Evolutionary conservation across 2,797 vertebrate species (phyloP), one percentile per base, ranked within the genome.

Genomic region (Aplochiton taeniatus): DNA sequence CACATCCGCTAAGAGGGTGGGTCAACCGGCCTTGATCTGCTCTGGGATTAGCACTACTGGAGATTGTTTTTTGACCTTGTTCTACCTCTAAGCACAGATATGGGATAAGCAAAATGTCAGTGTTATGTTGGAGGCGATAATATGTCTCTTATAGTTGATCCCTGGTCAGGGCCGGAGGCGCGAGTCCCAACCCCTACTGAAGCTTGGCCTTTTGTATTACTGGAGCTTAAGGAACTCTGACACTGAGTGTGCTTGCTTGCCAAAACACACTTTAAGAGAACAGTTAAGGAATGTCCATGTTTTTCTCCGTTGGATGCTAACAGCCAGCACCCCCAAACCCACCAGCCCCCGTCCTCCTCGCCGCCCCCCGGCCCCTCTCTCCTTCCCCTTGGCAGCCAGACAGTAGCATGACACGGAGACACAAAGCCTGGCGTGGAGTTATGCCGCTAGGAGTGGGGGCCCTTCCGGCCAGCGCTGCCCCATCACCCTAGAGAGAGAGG

Each of bases 61-160:
- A 52, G 67, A 73, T 59, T 80, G 81, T 74, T 84, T 83, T 86
- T 87, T 66, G 76, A 88, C 85, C 84, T 80, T 78, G 55, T 84
- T 83, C 46, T 74, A n/a, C 76, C 68, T 62, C 47, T 70, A 60
- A 51, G 20, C 66, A 70, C 64, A 76, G 41, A 69, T 17, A 9
- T 11, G 12, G 53, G 50, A 65, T 50, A 67, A 20, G 59, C 0
- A 0, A 16, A 11, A 10, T 43, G 17, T 52, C 31, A 10, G 7
- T 61, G 54, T 17, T 41, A 50, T 1, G 4, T 6, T 46, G 50
- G 11, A 51, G 31, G 17, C 52, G 12, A 52, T 6, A 11, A 5
- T 31, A 31, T n/a, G n/a, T n/a, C n/a, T 31, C 31, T 31, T 31
- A 2, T 31, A 31, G 31, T 31, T 31, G 31, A 31, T 31, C 31